phyloP scores from a whole-genome alignment of 2,888 invertebrate species.

The Protonemura montana region DNA sequence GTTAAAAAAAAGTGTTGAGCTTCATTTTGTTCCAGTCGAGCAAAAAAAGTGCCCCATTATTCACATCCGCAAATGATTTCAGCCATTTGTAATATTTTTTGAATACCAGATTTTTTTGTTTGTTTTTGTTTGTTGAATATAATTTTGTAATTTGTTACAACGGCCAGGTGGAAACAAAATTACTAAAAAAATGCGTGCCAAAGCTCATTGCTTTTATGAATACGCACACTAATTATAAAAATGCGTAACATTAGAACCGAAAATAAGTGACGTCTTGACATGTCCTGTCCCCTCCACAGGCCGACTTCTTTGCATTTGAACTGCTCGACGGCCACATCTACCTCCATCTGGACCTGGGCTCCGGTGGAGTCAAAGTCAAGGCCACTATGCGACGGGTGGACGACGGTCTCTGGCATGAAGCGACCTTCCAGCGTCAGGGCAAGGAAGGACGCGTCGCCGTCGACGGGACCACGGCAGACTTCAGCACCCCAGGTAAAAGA shows the following conservation, averaged over 20 bases:
- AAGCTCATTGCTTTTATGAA: not conserved
- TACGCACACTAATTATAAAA: too few species aligned
- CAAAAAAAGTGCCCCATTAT: too few species aligned
- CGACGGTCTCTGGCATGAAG: slow-evolving; percentile 93
- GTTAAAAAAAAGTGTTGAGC: not conserved
- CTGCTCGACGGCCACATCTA: slow-evolving; percentile 93
- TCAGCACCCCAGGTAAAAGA: slow-evolving; percentile 78
- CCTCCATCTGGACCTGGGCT: slow-evolving; percentile 90
- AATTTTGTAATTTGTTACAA: too few species aligned
- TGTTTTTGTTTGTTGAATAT: too few species aligned
- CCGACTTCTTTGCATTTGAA: slow-evolving; percentile 93
- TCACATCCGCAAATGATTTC: too few species aligned
- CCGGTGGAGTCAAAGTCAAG: slow-evolving; percentile 86
- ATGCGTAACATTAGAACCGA: too few species aligned
- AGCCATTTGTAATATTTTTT: too few species aligned
- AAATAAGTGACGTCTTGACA: slow-evolving; percentile 44
- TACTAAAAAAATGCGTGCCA: too few species aligned
- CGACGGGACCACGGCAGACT: slow-evolving; percentile 87
- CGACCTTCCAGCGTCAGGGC: slow-evolving; percentile 81
- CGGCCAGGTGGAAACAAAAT: too few species aligned
- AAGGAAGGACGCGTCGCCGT: slow-evolving; percentile 88
- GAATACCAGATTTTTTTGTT: too few species aligned
- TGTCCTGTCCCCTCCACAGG: slow-evolving; percentile 61
- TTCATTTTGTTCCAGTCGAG: too few species aligned
- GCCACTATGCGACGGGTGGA: slow-evolving; percentile 84